phyloP scores from a whole-genome alignment of 1,140 invertebrate genomes.

The Penaeus indicus region DNA sequence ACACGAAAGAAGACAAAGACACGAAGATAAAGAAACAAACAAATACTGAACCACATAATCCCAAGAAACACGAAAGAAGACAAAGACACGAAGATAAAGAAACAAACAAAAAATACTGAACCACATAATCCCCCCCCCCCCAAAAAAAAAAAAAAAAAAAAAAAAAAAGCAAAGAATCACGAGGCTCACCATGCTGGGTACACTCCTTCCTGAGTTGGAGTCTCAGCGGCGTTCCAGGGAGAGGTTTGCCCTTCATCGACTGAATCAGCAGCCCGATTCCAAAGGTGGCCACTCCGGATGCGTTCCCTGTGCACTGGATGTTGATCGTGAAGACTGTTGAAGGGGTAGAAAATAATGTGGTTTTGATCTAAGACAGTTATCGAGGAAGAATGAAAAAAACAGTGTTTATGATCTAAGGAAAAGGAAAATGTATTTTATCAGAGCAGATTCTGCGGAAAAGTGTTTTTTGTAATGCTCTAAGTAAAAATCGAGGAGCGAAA shows the following conservation, averaged over 20 bases:
- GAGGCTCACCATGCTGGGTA: conserved; percentile 84
- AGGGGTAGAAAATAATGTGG: not conserved
- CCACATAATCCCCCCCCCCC: no score
- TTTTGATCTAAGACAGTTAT: not conserved
- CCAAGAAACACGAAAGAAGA: not conserved
- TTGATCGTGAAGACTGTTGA: conserved; percentile 85
- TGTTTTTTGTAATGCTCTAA: no score
- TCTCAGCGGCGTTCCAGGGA: conserved; percentile 90
- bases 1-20: not conserved
- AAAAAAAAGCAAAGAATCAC: not conserved
- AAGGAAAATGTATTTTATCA: no score
- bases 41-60: no score
- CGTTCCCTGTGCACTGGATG: conserved; percentile 90
- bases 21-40: no score
- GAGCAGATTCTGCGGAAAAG: no score
- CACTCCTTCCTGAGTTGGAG: conserved; percentile 94
- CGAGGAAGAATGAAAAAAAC: no score
- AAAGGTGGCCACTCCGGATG: conserved; percentile 89
- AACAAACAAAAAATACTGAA: not conserved
- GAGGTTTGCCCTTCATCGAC: conserved; percentile 79
- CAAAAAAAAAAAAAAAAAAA: not conserved
- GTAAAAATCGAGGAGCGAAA: no score
- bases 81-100: not conserved
- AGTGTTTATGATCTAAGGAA: no score
- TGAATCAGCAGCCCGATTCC: conserved; percentile 89